Base-by-base conservation (phyloP, 2,113 vertebrate genomes). In the Lagopus leucura region DNA sequence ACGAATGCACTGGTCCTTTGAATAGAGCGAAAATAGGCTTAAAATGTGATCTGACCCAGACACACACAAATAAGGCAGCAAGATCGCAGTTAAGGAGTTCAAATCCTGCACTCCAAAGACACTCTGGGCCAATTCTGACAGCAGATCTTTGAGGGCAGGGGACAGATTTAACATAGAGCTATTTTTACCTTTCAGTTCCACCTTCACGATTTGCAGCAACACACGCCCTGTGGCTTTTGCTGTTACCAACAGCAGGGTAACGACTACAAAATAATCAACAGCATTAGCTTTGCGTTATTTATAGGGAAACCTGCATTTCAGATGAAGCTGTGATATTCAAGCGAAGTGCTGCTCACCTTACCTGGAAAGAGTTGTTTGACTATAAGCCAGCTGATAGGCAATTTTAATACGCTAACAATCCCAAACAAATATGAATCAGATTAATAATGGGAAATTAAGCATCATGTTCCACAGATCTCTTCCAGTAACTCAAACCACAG, bases 101-200 rank as follows among this genome's bases (percentile, higher is more conserved):
- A 66, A 90, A 88, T 38, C 57, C 55, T 88, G 86, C 75, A 92
- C 70, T 63, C 74, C 45, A 89, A 91, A 96, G 67, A 55, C 52
- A 76, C 43, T 87, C 77, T 28, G 45, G 43, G 84, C 85, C 92
- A 96, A 91, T 89, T 95, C 93, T 95, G 94, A 87, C 76, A 97
- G 81, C 72, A 42, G 75, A 86, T 78, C 76, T 66, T 85, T 85
- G 80, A 93, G 69, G 72, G 84, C 88, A 93, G 18, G 36, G 82
- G 82, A 82, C 93, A 87, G 82, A 90, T 91, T 95, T 96, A 97
- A 91, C 72, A 5, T 66, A 19, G 69, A 90, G 94, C 93, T 98
- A 97, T 97, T 97, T 97, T 96, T 97, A 97, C 88, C 78, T 94
- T 93, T 93, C 86, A 92, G 87, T 90, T 94, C 88, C 95, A 93